Evolutionary conservation across 1,140 invertebrate species (phyloP), one percentile per base, ranked within the genome.

Genomic region (Zaprionus africanus): DNA sequence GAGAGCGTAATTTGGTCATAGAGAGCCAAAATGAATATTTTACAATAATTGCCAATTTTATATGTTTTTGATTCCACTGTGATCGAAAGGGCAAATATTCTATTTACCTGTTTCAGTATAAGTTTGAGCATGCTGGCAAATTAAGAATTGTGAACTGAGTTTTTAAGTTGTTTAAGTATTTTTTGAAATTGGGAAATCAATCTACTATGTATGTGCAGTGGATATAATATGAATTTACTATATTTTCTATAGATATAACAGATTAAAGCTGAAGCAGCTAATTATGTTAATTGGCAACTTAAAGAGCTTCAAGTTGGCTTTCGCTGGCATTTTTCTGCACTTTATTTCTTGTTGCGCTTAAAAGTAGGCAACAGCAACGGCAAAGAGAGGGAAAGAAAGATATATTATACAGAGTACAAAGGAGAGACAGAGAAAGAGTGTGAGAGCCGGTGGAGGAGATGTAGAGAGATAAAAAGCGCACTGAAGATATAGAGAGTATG

Each of bases 1-100:
- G 62, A 71, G 49, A 71, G 49, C 11, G 59, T 68, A 51, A 77
- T 77, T 64, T 77, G 54, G 7, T 77, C 60, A 34, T 73, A 62
- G 0, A 77, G 13, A 6, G 60, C 75, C 62, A 78, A 74, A 64
- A 79, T 34, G 2, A 73, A 43, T 24, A 13, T 49, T 66, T 70
- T 65, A 0, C 62, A 41, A 51, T 3, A 38, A 11, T 24, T 13
- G 46, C 22, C 13, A 71, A 78, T 70, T 76, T 71, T 78, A 49
- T 43, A 15, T 46, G 19, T 34, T 73, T 67, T 4, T 26, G n/a
- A 24, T 62, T 38, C 49, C 1, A 19, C 28, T 6, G 22, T 43
- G n/a, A 41, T 46, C 6, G 13, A 54, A 36, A 51, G 11, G 19
- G 22, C 4, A 12, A 22, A 22, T 22, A 4, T 51, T 22, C 11